phyloP scores from a whole-genome alignment of 1,140 invertebrate species.

The Macrocentrus cingulum region DNA sequence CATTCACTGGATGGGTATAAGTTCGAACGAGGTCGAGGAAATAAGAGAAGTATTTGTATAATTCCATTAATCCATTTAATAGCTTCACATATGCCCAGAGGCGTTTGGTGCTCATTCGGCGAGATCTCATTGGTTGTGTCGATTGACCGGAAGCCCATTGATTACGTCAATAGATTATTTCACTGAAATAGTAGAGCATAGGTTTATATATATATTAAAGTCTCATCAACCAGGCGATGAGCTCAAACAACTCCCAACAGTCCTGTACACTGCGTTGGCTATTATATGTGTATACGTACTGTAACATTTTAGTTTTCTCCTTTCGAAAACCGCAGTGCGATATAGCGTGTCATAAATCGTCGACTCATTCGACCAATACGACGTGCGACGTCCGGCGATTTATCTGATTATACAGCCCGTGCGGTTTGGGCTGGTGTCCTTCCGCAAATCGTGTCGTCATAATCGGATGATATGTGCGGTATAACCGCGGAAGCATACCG shows the following conservation, averaged over 20 bases:
- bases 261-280: no score
- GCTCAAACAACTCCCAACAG: background rate
- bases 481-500: conserved; percentile 15
- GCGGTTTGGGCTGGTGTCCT: conserved; percentile 21
- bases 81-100: background rate
- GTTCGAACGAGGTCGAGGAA: no score
- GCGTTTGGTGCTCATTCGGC: background rate
- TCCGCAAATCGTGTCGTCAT: conserved; percentile 28
- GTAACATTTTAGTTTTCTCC: conserved; percentile 10
- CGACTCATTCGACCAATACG: conserved; percentile 5
- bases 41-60: no score
- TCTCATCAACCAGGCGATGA: conserved; percentile 1
- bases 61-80: conserved; percentile 16
- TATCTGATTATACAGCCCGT: conserved; percentile 25
- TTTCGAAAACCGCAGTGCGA: background rate
- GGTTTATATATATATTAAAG: no score
- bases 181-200: no score
- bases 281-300: background rate
- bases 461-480: conserved; percentile 26
- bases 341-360: conserved; percentile 22
- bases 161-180: conserved; percentile 12
- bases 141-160: conserved; percentile 17
- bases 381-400: conserved; percentile 27
- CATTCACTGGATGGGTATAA: no score
- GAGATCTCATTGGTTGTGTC: conserved; percentile 3